These are phyloP conservation scores for Sycophila texana DNA, from an alignment of 2,888 invertebrate genomes.

Conservation along the genomic window DNA sequence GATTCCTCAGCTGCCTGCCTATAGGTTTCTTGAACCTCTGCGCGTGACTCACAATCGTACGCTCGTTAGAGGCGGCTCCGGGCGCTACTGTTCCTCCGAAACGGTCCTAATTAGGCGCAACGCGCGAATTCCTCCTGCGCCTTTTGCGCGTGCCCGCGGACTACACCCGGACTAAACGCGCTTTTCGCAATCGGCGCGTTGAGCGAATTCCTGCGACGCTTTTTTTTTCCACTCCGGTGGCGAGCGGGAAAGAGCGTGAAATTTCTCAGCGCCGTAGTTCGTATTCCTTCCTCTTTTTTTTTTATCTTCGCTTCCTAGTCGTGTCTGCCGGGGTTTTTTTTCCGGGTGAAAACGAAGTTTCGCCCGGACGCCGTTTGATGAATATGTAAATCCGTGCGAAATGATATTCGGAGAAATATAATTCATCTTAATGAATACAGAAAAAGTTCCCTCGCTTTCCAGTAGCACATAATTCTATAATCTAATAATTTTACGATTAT, in stretches of 20 bases:
- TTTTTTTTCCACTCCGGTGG: constrained; percentile 5
- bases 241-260: constrained; percentile 10
- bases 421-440: too few relatives aligned
- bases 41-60: not conserved
- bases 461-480: too few relatives aligned
- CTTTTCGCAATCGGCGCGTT: constrained; percentile 6
- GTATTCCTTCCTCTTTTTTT: not conserved
- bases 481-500: not conserved
- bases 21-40: constrained; percentile 41
- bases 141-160: constrained; percentile 7
- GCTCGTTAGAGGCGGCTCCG: too few relatives aligned
- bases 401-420: too few relatives aligned
- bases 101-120: constrained; percentile 45
- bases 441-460: too few relatives aligned
- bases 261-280: not conserved
- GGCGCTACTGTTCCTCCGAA: not conserved
- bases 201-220: constrained; percentile 3
- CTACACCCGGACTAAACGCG: not conserved
- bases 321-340: not conserved
- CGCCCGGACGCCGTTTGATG: not conserved
- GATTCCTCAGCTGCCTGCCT: constrained; percentile 4
- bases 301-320: constrained; percentile 23
- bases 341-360: constrained; percentile 15
- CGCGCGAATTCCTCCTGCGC: constrained; percentile 24
- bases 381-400: too few relatives aligned